A percentile compares a stretch with the other conserved stretches of the same genome.
phyloP scores from a whole-genome alignment of 2,888 invertebrate species.

The Hirtodrosophila alboralis region DNA sequence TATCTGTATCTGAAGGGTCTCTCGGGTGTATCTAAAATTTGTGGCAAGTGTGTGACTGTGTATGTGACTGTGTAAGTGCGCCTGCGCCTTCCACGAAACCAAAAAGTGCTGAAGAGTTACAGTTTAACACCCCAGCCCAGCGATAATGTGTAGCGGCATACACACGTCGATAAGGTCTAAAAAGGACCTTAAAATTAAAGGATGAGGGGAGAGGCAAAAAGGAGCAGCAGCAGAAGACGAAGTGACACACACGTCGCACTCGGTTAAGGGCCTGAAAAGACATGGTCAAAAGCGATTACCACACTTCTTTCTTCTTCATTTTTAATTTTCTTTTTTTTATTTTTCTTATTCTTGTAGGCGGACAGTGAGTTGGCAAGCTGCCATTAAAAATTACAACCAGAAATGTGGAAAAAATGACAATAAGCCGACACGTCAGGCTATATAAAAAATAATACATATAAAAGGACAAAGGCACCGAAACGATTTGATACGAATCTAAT shows the following conservation, averaged over 20 bases:
- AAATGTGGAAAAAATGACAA: constrained; percentile 76
- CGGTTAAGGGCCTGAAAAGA: constrained; percentile 33
- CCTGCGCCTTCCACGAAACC: constrained; percentile 67
- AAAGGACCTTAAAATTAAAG: constrained; percentile 14
- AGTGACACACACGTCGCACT: constrained; percentile 74
- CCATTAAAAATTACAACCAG: constrained; percentile 78
- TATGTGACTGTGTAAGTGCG: constrained; percentile 33
- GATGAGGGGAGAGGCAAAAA: background rate
- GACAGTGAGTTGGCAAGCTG: constrained; percentile 81
- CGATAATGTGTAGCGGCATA: constrained; percentile 66
- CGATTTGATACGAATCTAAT: constrained; percentile 79
- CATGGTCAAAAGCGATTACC: constrained; percentile 79
- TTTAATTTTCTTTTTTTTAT: too few species aligned
- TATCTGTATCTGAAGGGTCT: constrained; percentile 37
- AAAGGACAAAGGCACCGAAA: constrained; percentile 62
- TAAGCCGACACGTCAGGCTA: constrained; percentile 44
- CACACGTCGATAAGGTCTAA: constrained; percentile 52
- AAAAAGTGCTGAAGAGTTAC: constrained; percentile 60
- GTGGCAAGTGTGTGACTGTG: constrained; percentile 15
- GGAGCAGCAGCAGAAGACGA: constrained; percentile 17
- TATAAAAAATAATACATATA: constrained; percentile 33
- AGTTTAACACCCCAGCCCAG: constrained; percentile 76
- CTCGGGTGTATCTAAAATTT: constrained; percentile 22
- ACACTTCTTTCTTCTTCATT: constrained; percentile 49
- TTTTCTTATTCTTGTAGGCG: too few species aligned